Evolutionary conservation across 1,140 invertebrate genomes (phyloP), one percentile per base, ranked within the genome.

Genomic region (Ceratitis capitata): DNA sequence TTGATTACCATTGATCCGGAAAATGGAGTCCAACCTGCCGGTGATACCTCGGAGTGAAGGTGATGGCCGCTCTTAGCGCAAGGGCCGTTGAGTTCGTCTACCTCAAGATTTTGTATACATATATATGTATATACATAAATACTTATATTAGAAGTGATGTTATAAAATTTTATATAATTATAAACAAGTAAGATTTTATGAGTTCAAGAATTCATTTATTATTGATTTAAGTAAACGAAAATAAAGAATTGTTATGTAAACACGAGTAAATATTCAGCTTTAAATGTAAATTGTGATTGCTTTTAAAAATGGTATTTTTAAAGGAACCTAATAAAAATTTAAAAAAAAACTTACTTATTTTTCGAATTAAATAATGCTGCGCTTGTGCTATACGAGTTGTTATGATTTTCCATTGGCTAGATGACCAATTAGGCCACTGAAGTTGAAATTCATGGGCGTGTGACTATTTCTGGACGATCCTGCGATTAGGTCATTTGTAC

Each of bases 1-100:
- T 85, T 90, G 39, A 88, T 90, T 83, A 86, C 85, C n/a, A 87
- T 90, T 49, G 89, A 90, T 89, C 86, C 89, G 32, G 88, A 87
- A 49, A 90, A 89, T 69, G 88, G 88, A 64, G 88, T 90, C 14
- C 45, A 39, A 32, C 83, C 49, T 45, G 29, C 29, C 49, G 83
- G 53, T 61, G 53, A 9, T 51, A 32, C 16, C 69, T 10, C n/a
- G 12, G 69, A 45, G 23, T 49, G 29, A 47, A 29, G 53, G 83
- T 45, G 53, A 58, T 45, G 47, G 83, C 16, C 14, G 12, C 3
- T 61, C 32, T n/a, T 61, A 16, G 23, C 42, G 23, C n/a, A 16
- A 51, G 32, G 39, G n/a, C 49, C 19, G 83, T 45, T 84, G 53
- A 84, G 53, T 35, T 84, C 83, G 23, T 61, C 53, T 45, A 85